phyloP scores from a whole-genome alignment of 2,888 invertebrate genomes.

The Caenorhabditis parvicauda region DNA sequence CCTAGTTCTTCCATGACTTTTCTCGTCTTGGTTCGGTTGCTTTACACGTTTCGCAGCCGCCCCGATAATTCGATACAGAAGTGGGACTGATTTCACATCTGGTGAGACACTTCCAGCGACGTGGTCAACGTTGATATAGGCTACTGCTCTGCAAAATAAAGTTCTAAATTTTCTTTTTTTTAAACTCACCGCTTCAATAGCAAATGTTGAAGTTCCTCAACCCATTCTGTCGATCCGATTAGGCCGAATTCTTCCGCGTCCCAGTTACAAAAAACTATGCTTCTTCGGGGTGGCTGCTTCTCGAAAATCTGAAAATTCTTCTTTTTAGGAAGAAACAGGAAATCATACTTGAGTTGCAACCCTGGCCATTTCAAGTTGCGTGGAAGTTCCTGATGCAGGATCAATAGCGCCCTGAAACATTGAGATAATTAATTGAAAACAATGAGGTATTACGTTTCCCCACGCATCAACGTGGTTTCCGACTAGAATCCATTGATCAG shows the following conservation, averaged over 20 bases:
- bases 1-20: conserved; percentile 13
- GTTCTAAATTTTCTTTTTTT: neutral
- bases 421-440: neutral
- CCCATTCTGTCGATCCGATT: conserved; percentile 67
- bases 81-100: conserved; percentile 32
- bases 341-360: conserved; percentile 7
- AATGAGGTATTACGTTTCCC: conserved; percentile 51
- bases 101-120: conserved; percentile 35
- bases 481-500: conserved; percentile 67
- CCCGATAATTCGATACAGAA: conserved; percentile 27
- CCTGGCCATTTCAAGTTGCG: conserved; percentile 64
- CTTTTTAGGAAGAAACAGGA: neutral
- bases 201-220: conserved; percentile 61
- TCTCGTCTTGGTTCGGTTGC: conserved; percentile 18
- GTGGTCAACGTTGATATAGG: conserved; percentile 47
- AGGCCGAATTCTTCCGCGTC: conserved; percentile 66
- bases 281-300: conserved; percentile 39
- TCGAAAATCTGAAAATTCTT: neutral
- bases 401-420: conserved; percentile 64
- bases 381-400: conserved; percentile 66
- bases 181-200: neutral
- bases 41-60: conserved; percentile 26
- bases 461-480: conserved; percentile 69
- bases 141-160: conserved; percentile 26
- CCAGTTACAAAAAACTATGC: conserved; percentile 65